Evolutionary conservation across 2,113 vertebrate species (phyloP).

Genomic region (Nibea coibor): DNA sequence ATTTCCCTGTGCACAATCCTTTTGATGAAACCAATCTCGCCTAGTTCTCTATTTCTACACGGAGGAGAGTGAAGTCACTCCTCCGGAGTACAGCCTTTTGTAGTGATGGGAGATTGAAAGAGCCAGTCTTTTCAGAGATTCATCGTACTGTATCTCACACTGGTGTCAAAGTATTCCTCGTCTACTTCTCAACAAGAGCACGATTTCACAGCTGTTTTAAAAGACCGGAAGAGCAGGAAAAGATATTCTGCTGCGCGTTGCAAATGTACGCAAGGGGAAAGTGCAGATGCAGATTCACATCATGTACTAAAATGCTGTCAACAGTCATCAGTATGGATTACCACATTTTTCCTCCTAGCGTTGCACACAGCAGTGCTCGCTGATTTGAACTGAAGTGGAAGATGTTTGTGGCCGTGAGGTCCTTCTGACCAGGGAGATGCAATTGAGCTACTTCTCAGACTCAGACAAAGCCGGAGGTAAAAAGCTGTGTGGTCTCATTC

Average conservation of each 20-base stretch:
- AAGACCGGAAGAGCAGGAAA: slow-evolving; percentile 8
- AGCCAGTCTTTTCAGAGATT: slow-evolving; percentile 23
- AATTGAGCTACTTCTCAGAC: slow-evolving; percentile 17
- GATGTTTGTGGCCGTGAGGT: slow-evolving; percentile 9
- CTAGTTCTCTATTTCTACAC: slow-evolving; percentile 28
- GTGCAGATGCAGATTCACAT: background rate
- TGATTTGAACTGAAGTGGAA: slow-evolving; percentile 6
- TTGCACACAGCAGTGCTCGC: background rate
- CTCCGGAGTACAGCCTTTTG: slow-evolving; percentile 31
- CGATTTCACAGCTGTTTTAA: slow-evolving; percentile 27
- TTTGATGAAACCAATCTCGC: background rate
- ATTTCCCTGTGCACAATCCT: slow-evolving; percentile 6
- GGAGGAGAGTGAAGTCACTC: background rate
- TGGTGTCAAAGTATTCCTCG: slow-evolving; percentile 10
- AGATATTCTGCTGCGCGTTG: background rate
- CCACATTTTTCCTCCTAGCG: slow-evolving; percentile 14
- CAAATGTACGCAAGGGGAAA: slow-evolving; percentile 3
- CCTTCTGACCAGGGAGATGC: slow-evolving; percentile 23
- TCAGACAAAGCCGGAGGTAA: slow-evolving; percentile 13
- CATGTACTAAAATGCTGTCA: background rate
- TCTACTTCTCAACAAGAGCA: slow-evolving; percentile 14
- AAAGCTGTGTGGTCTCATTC: slow-evolving; percentile 15
- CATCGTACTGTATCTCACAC: slow-evolving; percentile 6
- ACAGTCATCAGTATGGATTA: slow-evolving; percentile 32
- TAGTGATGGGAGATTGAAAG: slow-evolving; percentile 27